These are phyloP conservation scores for Bombus vancouverensis DNA, from an alignment of 1,140 invertebrate genomes.

Conservation along the genomic window DNA sequence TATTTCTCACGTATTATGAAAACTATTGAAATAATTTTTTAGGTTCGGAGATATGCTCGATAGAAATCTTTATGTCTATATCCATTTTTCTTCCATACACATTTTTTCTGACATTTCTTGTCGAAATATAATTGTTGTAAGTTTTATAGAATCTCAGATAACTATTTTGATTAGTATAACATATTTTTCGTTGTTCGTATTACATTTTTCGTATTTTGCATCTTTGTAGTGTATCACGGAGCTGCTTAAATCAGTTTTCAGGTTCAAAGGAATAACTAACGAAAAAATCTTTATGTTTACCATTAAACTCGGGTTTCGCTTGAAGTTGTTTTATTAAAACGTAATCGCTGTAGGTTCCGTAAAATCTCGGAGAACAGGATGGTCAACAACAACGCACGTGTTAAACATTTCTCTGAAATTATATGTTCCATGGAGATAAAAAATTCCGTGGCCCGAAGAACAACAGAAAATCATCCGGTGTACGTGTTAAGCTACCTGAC, in stretches of 20 bases:
- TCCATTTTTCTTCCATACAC: too few species aligned
- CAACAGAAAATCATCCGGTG: constrained; percentile 26
- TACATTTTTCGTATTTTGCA: not conserved
- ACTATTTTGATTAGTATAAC: not conserved
- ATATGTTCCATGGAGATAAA: not conserved
- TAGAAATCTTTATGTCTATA: not conserved
- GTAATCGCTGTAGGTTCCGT: not conserved
- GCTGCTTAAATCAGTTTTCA: not conserved
- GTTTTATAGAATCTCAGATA: not conserved
- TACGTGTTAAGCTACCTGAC: constrained; percentile 35
- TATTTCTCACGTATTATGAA: not conserved
- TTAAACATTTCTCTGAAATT: constrained; percentile 20
- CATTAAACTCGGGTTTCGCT: not conserved
- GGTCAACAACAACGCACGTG: not conserved
- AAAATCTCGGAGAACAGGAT: not conserved
- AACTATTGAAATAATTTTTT: not conserved
- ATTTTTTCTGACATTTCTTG: too few species aligned
- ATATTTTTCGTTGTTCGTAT: not conserved
- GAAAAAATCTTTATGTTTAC: not conserved
- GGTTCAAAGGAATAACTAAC: not conserved
- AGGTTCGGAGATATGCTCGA: not conserved
- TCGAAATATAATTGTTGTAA: not conserved
- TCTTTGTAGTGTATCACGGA: not conserved
- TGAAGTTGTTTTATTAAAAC: not conserved
- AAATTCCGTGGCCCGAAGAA: not conserved